Percentiles rank a stretch among this genome's conserved stretches.
These are phyloP conservation scores for Stenotaenia linearis DNA, from an alignment of 2,888 invertebrate genomes.

Conservation along the genomic window DNA sequence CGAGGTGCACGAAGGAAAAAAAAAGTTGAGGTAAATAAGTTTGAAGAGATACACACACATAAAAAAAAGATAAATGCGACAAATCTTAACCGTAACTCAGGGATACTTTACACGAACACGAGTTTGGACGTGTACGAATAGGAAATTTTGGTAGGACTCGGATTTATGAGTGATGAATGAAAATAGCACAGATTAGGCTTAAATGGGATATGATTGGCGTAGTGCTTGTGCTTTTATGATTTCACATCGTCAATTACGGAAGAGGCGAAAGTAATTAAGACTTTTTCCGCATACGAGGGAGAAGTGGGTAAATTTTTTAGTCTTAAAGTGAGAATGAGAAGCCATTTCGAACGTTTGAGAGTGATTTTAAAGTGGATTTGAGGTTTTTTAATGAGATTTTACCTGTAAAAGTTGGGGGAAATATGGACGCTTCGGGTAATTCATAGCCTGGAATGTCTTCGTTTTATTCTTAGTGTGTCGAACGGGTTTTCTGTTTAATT, in stretches of 20 bases:
- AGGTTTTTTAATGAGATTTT: not conserved
- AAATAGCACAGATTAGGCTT: not conserved
- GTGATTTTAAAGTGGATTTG: not conserved
- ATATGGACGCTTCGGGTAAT: not conserved
- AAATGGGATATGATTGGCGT: not conserved
- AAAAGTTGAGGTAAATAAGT: not conserved
- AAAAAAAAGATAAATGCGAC: not conserved
- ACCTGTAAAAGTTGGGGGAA: not conserved
- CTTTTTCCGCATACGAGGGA: not conserved
- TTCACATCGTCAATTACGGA: not conserved
- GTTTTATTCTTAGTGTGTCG: too few species aligned
- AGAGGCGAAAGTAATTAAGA: not conserved
- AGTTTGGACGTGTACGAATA: not conserved
- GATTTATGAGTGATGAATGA: not conserved
- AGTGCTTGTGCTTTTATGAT: not conserved
- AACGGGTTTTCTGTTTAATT: not conserved
- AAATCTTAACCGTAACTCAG: not conserved
- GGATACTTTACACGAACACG: not conserved
- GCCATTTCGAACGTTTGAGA: not conserved
- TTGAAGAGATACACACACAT: not conserved
- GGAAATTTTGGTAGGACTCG: not conserved
- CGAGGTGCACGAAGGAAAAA: not conserved
- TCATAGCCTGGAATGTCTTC: too few species aligned
- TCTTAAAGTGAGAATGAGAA: too few species aligned
- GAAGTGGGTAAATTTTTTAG: not conserved